phyloP scores from a whole-genome alignment of 2,113 vertebrate species.

The Acrocephalus kingi region DNA sequence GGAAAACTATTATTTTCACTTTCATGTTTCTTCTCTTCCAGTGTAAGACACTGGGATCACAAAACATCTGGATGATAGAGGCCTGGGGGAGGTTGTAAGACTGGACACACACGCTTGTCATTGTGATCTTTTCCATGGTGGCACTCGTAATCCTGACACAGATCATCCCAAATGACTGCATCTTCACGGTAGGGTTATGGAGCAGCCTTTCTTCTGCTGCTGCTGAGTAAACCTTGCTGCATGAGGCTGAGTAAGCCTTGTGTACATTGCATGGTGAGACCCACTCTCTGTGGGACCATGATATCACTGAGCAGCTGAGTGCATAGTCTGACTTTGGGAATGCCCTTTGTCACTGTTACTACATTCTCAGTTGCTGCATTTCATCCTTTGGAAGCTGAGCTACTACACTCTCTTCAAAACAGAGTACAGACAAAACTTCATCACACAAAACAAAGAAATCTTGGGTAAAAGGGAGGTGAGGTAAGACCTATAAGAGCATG shows the following conservation, averaged over 20 bases:
- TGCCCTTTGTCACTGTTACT: neutral
- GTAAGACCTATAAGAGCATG: neutral
- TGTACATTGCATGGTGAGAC: neutral
- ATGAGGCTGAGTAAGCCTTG: neutral
- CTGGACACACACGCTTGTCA: neutral
- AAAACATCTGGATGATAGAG: neutral
- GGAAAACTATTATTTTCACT: neutral
- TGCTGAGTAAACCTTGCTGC: neutral
- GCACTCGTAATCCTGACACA: neutral
- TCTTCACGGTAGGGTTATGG: neutral
- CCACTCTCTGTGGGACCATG: neutral
- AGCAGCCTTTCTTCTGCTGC: neutral
- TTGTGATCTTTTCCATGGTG: neutral
- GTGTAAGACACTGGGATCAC: neutral
- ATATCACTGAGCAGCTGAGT: neutral
- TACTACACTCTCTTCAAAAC: neutral
- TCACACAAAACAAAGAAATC: neutral
- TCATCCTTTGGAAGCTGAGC: neutral
- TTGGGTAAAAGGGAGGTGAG: neutral
- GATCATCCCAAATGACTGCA: neutral
- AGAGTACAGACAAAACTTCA: neutral
- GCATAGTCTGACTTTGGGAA: neutral
- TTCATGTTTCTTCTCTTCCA: neutral
- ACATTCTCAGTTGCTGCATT: accelerated
- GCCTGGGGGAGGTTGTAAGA: neutral